Evolutionary conservation across 2,797 vertebrate genomes (phyloP).

Genomic region (Pogoniulus pusillus): DNA sequence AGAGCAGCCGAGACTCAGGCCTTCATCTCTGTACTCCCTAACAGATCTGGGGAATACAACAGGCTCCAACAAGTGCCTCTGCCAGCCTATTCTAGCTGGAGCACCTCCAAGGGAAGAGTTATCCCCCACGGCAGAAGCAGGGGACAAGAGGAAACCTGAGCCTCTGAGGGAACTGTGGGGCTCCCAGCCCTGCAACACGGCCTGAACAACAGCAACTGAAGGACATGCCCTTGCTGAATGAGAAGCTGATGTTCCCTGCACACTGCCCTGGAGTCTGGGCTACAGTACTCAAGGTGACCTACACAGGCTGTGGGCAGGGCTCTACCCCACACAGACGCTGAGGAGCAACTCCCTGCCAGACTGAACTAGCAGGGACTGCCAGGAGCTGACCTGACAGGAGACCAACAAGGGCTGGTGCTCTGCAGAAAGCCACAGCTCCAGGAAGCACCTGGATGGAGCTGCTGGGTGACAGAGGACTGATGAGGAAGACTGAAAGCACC

Average conservation of each 20-base stretch:
- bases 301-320: neutral
- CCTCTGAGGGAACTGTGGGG: neutral
- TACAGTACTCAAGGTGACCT: constrained; percentile 37
- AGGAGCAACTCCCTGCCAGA: neutral
- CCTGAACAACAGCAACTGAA: neutral
- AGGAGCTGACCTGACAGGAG: neutral
- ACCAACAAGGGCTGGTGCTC: neutral
- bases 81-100: neutral
- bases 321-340: rapidly evolving
- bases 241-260: neutral
- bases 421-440: neutral
- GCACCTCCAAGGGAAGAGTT: neutral
- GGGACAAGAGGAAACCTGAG: neutral
- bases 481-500: constrained; percentile 5
- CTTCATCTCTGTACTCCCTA: neutral
- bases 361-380: neutral
- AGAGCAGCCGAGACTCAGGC: rapidly evolving
- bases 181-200: neutral
- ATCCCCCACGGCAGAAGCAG: neutral
- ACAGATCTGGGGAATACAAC: neutral
- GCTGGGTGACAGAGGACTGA: neutral
- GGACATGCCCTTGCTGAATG: neutral
- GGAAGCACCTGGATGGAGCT: neutral
- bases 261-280: neutral
- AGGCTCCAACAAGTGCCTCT: neutral